These are phyloP conservation scores for Orthosia incerta DNA, from an alignment of 2,888 invertebrate genomes.

Conservation along the genomic window DNA sequence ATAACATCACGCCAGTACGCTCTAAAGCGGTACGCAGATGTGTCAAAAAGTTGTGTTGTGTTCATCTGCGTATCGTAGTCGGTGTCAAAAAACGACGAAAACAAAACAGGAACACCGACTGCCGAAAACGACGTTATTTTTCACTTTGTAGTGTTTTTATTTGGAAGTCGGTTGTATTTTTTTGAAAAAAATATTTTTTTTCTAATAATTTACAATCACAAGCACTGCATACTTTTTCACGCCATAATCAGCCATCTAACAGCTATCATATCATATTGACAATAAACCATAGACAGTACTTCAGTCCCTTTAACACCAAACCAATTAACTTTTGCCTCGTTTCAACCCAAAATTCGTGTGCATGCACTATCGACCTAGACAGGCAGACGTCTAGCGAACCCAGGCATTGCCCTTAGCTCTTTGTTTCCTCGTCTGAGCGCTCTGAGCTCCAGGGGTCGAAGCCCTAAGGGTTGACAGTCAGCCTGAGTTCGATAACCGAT, in stretches of 20 bases:
- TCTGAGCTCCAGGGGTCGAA: slow-evolving; percentile 21
- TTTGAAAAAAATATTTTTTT: neutral
- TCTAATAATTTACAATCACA: neutral
- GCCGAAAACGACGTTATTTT: too few species aligned
- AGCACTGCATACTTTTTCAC: neutral
- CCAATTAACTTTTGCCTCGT: neutral
- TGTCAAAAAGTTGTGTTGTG: too few species aligned
- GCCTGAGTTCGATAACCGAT: slow-evolving; percentile 21
- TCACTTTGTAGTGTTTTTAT: too few species aligned
- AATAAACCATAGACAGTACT: neutral
- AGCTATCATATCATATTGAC: neutral
- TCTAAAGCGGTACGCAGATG: too few species aligned
- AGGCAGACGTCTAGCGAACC: slow-evolving; percentile 42
- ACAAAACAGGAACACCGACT: too few species aligned
- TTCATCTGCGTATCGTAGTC: too few species aligned
- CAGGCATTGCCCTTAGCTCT: slow-evolving; percentile 45
- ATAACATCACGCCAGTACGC: too few species aligned
- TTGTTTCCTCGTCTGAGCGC: slow-evolving; percentile 48
- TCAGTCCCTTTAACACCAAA: neutral
- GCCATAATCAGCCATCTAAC: neutral
- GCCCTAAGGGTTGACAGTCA: slow-evolving; percentile 1
- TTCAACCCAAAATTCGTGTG: slow-evolving; percentile 27
- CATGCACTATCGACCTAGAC: slow-evolving; percentile 30
- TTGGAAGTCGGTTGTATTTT: too few species aligned
- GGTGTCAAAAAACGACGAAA: too few species aligned